Evolutionary conservation across 1,140 invertebrate species (phyloP).

Genomic region (Brachionus rubens): DNA sequence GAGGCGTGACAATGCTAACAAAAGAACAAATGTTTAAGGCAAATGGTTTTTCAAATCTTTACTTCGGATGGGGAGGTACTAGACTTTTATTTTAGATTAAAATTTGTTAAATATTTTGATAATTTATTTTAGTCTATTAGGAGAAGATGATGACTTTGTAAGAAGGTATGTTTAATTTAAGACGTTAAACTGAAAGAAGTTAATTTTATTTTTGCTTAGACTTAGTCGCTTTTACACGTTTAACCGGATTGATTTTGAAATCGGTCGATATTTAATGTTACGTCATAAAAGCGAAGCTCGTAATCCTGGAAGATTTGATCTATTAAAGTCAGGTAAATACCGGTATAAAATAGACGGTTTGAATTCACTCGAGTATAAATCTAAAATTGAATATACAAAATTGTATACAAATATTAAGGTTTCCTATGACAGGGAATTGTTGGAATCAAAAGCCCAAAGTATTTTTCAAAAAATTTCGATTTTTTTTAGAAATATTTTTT

Average conservation of each 20-base stretch:
- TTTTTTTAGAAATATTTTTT: no score
- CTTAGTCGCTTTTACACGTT: no score
- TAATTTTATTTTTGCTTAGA: not conserved
- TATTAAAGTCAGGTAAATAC: constrained; percentile 60
- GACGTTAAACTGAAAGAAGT: no score
- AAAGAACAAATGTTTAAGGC: constrained; percentile 68
- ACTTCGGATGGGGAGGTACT: constrained; percentile 70
- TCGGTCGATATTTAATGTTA: constrained; percentile 66
- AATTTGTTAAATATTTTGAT: not conserved
- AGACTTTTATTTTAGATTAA: not conserved
- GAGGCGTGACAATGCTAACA: constrained; percentile 64
- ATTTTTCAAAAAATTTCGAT: no score
- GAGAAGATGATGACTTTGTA: constrained; percentile 1
- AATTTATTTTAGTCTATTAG: not conserved
- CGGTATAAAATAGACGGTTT: constrained; percentile 62
- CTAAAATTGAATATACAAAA: constrained; percentile 53
- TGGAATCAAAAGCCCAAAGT: no score
- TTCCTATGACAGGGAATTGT: not conserved
- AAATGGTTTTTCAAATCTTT: constrained; percentile 84
- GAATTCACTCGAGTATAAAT: constrained; percentile 61
- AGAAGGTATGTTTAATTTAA: not conserved
- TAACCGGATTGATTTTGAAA: no score
- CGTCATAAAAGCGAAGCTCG: constrained; percentile 64
- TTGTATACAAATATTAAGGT: constrained; percentile 62
- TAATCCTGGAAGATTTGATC: constrained; percentile 51